A percentile compares a stretch with the other conserved stretches of the same genome.
phyloP scores from a whole-genome alignment of 2,113 vertebrate genomes.

The Catagonus wagneri region DNA sequence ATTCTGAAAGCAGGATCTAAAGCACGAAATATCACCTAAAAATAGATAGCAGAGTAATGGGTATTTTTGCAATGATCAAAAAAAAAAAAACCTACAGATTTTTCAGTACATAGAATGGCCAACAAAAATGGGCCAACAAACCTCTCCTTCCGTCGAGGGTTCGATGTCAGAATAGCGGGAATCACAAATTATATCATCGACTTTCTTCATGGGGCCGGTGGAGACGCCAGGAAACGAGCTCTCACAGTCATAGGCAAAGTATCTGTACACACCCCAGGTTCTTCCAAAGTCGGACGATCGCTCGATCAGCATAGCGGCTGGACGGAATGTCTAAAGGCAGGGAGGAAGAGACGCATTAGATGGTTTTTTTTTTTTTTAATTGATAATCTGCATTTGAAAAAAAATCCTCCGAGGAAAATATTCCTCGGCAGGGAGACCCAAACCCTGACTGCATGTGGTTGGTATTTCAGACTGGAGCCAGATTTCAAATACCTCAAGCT shows the following conservation, averaged over 20 bases:
- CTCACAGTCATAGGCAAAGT: constrained; percentile 98
- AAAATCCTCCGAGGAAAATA: not conserved
- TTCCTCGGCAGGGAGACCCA: not conserved
- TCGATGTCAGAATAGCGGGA: constrained; percentile 98
- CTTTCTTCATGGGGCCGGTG: constrained; percentile 95
- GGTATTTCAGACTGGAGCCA: not conserved
- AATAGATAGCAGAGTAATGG: constrained; percentile 64
- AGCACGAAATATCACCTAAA: constrained; percentile 97
- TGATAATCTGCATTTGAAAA: not conserved
- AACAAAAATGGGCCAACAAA: constrained; percentile 74
- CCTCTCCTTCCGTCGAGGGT: constrained; percentile 98
- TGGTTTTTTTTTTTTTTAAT: not conserved
- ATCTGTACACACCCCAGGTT: constrained; percentile 96
- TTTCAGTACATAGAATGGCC: not conserved
- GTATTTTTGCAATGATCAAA: constrained; percentile 29
- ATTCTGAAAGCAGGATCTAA: constrained; percentile 97
- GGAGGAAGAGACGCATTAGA: not conserved
- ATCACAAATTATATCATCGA: constrained; percentile 98
- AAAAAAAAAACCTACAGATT: too few relatives aligned
- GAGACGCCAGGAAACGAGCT: constrained; percentile 92
- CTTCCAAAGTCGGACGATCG: constrained; percentile 96
- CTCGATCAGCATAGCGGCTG: constrained; percentile 97
- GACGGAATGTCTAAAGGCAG: constrained; percentile 93
- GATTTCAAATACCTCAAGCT: constrained; percentile 24
- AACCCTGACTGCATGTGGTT: not conserved